Percentiles rank a stretch among this genome's conserved stretches.
Conservation (phyloP, 2,113 vertebrate genomes). For the Siniperca chuatsi region DNA sequence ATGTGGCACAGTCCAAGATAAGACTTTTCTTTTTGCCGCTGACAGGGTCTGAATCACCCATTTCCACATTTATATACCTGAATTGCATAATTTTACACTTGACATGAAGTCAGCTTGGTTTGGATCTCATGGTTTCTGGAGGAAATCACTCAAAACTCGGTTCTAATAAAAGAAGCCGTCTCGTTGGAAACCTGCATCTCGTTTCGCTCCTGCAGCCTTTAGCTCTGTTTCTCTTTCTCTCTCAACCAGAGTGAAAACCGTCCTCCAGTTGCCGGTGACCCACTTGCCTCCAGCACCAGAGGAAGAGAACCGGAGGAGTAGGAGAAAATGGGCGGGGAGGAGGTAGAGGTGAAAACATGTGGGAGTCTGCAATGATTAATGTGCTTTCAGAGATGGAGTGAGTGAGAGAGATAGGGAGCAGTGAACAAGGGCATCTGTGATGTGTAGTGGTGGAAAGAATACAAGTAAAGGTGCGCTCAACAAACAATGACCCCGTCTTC, state of each 20-base stretch:
- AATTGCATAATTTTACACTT: slow-evolving; percentile 2
- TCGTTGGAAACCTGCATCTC: slow-evolving; percentile 5
- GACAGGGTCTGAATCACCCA: slow-evolving; percentile 1
- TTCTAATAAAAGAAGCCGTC: slow-evolving; percentile 42
- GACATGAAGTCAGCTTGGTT: not conserved
- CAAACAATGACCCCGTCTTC: slow-evolving; percentile 24
- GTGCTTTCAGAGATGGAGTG: slow-evolving; percentile 60
- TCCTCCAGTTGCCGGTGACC: slow-evolving; percentile 66
- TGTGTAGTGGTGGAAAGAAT: slow-evolving; percentile 23
- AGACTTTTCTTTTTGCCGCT: slow-evolving; percentile 9
- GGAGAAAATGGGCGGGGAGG: slow-evolving; percentile 50
- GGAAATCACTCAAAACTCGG: slow-evolving; percentile 3
- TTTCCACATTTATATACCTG: not conserved
- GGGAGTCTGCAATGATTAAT: slow-evolving; percentile 73
- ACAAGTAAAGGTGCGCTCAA: slow-evolving; percentile 7
- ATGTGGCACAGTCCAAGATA: not conserved
- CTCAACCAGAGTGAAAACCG: slow-evolving; percentile 8
- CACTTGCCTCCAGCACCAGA: slow-evolving; percentile 64
- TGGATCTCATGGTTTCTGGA: not conserved
- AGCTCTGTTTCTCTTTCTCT: not conserved
- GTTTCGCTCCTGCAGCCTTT: not conserved
- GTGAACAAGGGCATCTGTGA: slow-evolving; percentile 21
- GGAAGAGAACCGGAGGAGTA: slow-evolving; percentile 59
- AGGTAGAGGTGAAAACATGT: slow-evolving; percentile 66
- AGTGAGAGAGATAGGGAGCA: slow-evolving; percentile 10